Conservation (phyloP, 2,113 vertebrate genomes). For the Pterophyllum scalare region DNA sequence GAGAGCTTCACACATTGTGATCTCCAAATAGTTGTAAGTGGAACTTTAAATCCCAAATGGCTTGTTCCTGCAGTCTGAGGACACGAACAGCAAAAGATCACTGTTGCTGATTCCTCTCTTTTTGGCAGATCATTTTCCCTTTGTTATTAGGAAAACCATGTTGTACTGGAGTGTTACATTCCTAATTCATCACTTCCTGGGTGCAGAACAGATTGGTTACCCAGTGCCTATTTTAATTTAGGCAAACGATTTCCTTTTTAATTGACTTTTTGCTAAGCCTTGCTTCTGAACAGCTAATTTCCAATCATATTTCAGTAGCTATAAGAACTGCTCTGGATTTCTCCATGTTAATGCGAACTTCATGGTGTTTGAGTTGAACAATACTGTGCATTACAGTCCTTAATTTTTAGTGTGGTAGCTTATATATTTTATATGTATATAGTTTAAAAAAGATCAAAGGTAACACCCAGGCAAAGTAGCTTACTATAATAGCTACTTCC, state of each 20-base stretch:
- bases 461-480: neutral
- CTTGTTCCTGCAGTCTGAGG: conserved; percentile 5
- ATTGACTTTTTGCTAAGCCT: conserved; percentile 16
- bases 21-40: conserved; percentile 27
- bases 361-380: neutral
- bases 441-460: neutral
- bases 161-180: neutral
- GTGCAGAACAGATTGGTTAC: conserved; percentile 16
- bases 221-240: neutral
- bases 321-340: neutral
- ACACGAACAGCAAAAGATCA: neutral
- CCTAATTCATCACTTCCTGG: neutral
- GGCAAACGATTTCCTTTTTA: neutral
- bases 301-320: conserved; percentile 5
- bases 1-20: conserved; percentile 6
- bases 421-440: neutral
- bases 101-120: neutral
- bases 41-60: conserved; percentile 20
- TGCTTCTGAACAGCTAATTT: neutral
- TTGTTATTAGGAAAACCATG: neutral
- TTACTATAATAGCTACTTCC: neutral
- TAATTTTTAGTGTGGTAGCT: neutral
- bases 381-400: neutral
- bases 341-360: neutral
- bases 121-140: conserved; percentile 7